Conservation (phyloP, 2,797 vertebrate species). For the Falco naumanni region DNA sequence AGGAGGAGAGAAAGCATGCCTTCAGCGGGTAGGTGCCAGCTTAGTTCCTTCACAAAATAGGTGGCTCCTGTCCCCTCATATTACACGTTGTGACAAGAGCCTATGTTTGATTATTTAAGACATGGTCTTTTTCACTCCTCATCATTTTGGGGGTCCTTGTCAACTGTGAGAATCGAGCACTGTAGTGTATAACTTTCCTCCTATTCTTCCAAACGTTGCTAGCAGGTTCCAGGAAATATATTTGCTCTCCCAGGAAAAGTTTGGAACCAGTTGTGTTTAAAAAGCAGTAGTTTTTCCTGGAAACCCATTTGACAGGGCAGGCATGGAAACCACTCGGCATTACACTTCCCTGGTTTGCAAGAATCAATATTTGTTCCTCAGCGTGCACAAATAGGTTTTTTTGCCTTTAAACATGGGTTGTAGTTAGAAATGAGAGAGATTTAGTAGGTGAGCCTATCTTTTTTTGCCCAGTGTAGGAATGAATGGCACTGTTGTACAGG, state of each 20-base stretch:
- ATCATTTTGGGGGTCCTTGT: not conserved
- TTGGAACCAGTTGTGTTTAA: conserved; percentile 53
- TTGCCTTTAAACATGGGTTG: not conserved
- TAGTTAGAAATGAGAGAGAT: not conserved
- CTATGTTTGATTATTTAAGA: not conserved
- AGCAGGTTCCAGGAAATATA: conserved; percentile 55
- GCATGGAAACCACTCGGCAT: not conserved
- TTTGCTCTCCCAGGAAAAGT: conserved; percentile 60
- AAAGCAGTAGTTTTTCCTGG: conserved; percentile 52
- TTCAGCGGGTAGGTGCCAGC: not conserved
- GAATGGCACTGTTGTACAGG: not conserved
- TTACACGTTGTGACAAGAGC: not conserved
- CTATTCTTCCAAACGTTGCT: conserved; percentile 25
- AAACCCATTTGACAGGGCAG: conserved; percentile 29
- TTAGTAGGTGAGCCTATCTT: not conserved
- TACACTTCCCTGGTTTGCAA: not conserved
- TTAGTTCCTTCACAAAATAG: not conserved
- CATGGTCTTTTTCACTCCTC: not conserved
- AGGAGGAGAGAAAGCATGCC: not conserved
- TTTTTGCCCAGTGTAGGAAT: not conserved
- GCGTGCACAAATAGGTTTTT: not conserved
- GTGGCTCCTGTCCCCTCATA: not conserved
- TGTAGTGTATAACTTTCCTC: conserved; percentile 19
- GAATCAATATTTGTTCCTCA: not conserved
- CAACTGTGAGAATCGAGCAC: not conserved